Percentiles rank a stretch among this genome's conserved stretches.
Conservation (phyloP, 2,888 invertebrate genomes). For the Lingula anatina region DNA sequence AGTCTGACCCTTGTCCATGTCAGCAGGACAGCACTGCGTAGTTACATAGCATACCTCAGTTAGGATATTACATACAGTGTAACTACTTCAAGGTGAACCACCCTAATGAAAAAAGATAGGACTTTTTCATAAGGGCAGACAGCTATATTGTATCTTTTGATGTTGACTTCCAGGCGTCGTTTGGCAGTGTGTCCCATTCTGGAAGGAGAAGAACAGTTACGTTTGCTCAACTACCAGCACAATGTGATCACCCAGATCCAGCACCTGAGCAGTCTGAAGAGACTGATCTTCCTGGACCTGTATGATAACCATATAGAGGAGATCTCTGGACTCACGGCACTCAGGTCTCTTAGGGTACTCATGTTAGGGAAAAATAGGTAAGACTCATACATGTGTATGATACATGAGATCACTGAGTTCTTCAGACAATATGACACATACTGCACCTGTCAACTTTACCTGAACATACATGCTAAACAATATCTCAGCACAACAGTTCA, state of each 20-base stretch:
- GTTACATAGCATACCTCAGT: too few relatives aligned
- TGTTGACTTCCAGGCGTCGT: slow-evolving; percentile 54
- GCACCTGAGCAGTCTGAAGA: slow-evolving; percentile 62
- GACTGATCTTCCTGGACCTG: slow-evolving; percentile 85
- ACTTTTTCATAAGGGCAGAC: too few relatives aligned
- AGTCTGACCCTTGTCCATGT: slow-evolving; percentile 3
- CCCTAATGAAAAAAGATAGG: too few relatives aligned
- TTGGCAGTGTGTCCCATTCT: slow-evolving; percentile 78
- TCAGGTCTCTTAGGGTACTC: slow-evolving; percentile 77
- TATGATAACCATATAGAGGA: slow-evolving; percentile 92
- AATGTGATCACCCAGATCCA: slow-evolving; percentile 76
- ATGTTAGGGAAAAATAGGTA: slow-evolving; percentile 87
- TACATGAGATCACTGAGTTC: too few relatives aligned
- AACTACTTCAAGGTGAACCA: too few relatives aligned
- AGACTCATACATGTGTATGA: slow-evolving; percentile 6
- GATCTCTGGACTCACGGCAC: slow-evolving; percentile 70
- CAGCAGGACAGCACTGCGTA: too few relatives aligned
- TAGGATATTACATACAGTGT: too few relatives aligned
- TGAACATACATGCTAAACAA: too few relatives aligned
- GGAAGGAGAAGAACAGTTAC: slow-evolving; percentile 73
- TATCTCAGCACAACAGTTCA: too few relatives aligned
- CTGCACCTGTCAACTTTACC: too few relatives aligned
- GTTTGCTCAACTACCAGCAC: slow-evolving; percentile 85
- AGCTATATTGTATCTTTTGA: too few relatives aligned
- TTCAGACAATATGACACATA: too few relatives aligned